Conservation (phyloP, 2,888 invertebrate species). For the Pseudoips prasinana region DNA sequence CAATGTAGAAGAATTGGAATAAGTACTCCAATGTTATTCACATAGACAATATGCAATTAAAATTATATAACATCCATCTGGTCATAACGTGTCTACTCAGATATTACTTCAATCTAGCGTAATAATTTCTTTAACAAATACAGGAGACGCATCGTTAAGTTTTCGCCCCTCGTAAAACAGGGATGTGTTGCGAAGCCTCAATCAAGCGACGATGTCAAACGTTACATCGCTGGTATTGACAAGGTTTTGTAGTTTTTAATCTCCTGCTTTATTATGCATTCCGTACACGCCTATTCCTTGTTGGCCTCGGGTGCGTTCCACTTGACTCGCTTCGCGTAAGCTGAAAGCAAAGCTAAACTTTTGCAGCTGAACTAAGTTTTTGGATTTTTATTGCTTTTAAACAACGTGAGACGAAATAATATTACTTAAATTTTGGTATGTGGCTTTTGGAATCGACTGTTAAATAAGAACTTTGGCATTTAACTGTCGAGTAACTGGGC, state of each 20-base stretch:
- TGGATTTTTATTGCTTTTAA: conserved; percentile 78
- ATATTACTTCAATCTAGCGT: too few relatives aligned
- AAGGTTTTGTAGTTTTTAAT: conserved; percentile 79
- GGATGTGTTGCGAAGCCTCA: conserved; percentile 1
- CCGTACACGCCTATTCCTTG: conserved; percentile 79
- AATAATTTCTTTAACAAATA: too few relatives aligned
- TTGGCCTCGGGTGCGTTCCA: conserved; percentile 67
- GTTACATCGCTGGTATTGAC: conserved; percentile 62
- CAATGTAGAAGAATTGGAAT: too few relatives aligned
- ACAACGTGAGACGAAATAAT: conserved; percentile 75
- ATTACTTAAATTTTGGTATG: conserved; percentile 62
- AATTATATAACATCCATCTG: too few relatives aligned
- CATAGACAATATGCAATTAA: too few relatives aligned
- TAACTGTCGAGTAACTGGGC: too few relatives aligned
- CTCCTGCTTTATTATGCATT: conserved; percentile 77
- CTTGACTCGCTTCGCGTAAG: conserved; percentile 58
- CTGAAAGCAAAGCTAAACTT: conserved; percentile 71
- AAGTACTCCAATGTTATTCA: too few relatives aligned
- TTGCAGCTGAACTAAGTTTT: conserved; percentile 71
- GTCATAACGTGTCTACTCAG: too few relatives aligned
- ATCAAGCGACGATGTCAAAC: conserved; percentile 30
- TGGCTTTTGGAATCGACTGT: too few relatives aligned
- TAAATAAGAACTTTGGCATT: too few relatives aligned
- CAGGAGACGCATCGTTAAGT: too few relatives aligned
- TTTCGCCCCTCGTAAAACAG: too few relatives aligned